A percentile compares a stretch with the other conserved stretches of the same genome.
These are phyloP conservation scores for Drosophila orosa DNA, from an alignment of 1,140 invertebrate genomes.

Conservation along the genomic window DNA sequence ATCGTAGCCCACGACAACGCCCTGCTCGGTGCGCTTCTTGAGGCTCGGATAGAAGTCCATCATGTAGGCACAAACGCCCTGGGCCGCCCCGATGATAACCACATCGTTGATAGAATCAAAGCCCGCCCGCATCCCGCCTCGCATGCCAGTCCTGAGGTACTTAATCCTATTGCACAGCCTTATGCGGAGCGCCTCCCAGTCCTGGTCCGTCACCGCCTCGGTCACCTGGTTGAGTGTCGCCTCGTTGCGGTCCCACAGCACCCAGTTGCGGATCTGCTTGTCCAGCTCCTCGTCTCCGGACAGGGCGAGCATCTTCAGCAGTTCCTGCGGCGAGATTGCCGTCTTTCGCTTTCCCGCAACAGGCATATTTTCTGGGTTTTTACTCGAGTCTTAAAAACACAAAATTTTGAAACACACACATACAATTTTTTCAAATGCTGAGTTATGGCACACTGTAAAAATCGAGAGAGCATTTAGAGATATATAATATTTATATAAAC, in stretches of 20 bases:
- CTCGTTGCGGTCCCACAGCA: conserved; percentile 65
- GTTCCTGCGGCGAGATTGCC: conserved; percentile 29
- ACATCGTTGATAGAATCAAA: conserved; percentile 98
- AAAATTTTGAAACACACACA: conserved; percentile 7
- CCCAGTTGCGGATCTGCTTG: conserved; percentile 58
- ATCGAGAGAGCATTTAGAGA: background rate
- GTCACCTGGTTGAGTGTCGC: conserved; percentile 63
- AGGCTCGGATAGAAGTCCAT: conserved; percentile 84
- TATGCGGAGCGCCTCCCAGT: conserved; percentile 48
- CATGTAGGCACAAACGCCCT: conserved; percentile 94
- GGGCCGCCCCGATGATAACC: conserved; percentile 97
- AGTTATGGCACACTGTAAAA: background rate
- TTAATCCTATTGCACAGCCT: conserved; percentile 86
- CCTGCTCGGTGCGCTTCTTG: conserved; percentile 85
- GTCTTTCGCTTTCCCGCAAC: conserved; percentile 2
- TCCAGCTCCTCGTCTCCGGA: conserved; percentile 57
- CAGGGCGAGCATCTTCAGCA: conserved; percentile 35
- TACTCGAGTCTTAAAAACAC: background rate
- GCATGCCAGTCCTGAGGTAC: conserved; percentile 95
- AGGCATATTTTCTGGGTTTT: conserved; percentile 12
- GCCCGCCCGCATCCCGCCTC: conserved; percentile 96
- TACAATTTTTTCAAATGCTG: conserved; percentile 4
- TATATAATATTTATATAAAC: no score
- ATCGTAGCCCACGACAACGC: conserved; percentile 97
- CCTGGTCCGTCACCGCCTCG: conserved; percentile 45